Base-by-base conservation (phyloP, 1,140 invertebrate species). In the Cydia strobilella region DNA sequence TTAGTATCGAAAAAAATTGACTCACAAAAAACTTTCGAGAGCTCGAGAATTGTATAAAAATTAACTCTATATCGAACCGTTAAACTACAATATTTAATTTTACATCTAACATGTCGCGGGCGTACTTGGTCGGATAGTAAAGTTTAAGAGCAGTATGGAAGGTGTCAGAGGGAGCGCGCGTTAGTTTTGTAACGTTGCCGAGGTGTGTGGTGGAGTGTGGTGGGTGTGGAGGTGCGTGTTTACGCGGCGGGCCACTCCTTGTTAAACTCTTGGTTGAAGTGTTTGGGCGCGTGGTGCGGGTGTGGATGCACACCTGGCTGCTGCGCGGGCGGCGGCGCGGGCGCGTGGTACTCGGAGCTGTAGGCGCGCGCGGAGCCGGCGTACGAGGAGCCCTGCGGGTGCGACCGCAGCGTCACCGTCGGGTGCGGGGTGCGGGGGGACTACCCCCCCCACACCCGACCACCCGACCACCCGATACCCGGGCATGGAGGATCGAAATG, bases 181-280 rank as follows among this genome's bases (percentile, higher is more conserved):
- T 66, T n/a, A n/a, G n/a, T n/a, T 15, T 31, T 25, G 74, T 10
- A 9, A 18, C 48, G 71, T 65, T 71, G 42, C 74, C 9, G 74
- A 18, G 62, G 15, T 51, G 78, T 75, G 75, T 59, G 75, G 62
- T 71, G 31, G 76, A 25, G 63, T 65, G 62, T 66, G 51, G 69
- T 23, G 15, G 6, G 76, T 48, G 76, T 31, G 59, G 35, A 59
- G 48, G 62, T 13, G 62, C 27, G 1, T n/a, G 79, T 76, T 81
- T 88, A 90, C 73, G 93, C 92, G 87, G 93, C 91, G 80, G 91
- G 90, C 93, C 93, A 93, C 89, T 93, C 93, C 90, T 93, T 93
- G 91, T 82, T 90, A 89, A 93, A 93, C 83, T 93, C 93, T 83
- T 86, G 86, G 84, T 76, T 85, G 91, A 91, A 93, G 90, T 93